phyloP scores from a whole-genome alignment of 2,888 invertebrate genomes.

The Aricia artaxerxes region DNA sequence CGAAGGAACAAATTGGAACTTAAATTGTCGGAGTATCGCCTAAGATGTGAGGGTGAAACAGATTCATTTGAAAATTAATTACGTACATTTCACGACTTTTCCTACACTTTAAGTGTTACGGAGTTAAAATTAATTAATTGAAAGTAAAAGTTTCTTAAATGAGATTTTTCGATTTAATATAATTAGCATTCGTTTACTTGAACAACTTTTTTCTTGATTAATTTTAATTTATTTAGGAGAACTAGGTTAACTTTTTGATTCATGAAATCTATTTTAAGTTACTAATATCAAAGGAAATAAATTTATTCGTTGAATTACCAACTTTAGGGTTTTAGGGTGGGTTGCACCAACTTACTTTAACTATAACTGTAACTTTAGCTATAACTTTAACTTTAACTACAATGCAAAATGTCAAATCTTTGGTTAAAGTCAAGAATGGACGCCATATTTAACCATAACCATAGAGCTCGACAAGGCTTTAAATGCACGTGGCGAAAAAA shows the following conservation, averaged over 20 bases:
- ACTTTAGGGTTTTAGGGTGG: no score
- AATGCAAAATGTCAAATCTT: no score
- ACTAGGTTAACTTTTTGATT: not conserved
- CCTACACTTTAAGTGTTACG: conserved; percentile 1
- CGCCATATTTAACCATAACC: no score
- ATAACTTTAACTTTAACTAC: no score
- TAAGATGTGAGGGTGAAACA: not conserved
- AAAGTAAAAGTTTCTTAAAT: conserved; percentile 1
- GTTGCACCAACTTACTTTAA: no score
- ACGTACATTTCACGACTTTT: not conserved
- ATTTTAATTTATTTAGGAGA: not conserved
- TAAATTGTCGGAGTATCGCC: not conserved
- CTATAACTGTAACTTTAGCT: no score
- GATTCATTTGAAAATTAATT: conserved; percentile 8
- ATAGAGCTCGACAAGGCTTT: no score
- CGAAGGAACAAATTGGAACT: conserved; percentile 13
- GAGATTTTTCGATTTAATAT: not conserved
- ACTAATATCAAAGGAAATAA: no score
- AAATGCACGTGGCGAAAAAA: no score
- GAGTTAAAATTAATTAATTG: not conserved
- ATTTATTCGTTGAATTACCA: no score
- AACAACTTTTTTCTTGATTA: not conserved
- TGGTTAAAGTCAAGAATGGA: no score
- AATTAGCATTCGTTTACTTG: not conserved
- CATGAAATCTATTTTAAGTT: no score